These are phyloP conservation scores for Tigriopus californicus DNA, from an alignment of 2,888 invertebrate species.

Conservation along the genomic window DNA sequence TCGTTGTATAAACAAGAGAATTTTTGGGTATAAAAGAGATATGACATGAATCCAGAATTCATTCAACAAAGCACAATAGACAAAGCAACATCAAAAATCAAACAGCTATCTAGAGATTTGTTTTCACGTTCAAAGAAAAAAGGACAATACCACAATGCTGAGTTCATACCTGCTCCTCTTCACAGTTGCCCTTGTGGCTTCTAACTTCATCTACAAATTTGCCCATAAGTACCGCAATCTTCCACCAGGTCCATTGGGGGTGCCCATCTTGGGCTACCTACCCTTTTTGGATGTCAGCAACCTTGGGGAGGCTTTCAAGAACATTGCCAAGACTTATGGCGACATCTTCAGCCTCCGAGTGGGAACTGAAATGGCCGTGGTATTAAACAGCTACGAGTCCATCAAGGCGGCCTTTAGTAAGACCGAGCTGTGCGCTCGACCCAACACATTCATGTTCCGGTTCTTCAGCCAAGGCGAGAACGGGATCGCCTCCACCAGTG, in stretches of 20 bases:
- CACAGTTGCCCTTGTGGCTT: neutral
- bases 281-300: slow-evolving; percentile 18
- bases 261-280: slow-evolving; percentile 20
- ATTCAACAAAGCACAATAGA: no score
- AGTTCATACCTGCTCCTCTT: neutral
- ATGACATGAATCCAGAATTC: no score
- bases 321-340: slow-evolving; percentile 19
- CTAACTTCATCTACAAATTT: neutral
- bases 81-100: no score
- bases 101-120: no score
- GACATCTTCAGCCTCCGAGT: slow-evolving; percentile 19
- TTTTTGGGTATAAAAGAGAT: no score
- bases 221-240: neutral
- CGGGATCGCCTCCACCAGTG: neutral
- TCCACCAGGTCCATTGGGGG: slow-evolving; percentile 20
- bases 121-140: no score
- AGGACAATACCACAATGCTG: no score
- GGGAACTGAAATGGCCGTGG: slow-evolving; percentile 18
- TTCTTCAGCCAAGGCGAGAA: neutral
- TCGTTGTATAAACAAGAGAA: no score
- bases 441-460: neutral
- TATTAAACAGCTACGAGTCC: slow-evolving; percentile 17
- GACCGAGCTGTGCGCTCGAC: neutral
- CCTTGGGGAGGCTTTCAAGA: slow-evolving; percentile 16
- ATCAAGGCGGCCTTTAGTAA: slow-evolving; percentile 18